Percentiles rank a stretch among this genome's conserved stretches.
Evolutionary conservation across 2,888 invertebrate genomes (phyloP).

Genomic region (Zygaena filipendulae): DNA sequence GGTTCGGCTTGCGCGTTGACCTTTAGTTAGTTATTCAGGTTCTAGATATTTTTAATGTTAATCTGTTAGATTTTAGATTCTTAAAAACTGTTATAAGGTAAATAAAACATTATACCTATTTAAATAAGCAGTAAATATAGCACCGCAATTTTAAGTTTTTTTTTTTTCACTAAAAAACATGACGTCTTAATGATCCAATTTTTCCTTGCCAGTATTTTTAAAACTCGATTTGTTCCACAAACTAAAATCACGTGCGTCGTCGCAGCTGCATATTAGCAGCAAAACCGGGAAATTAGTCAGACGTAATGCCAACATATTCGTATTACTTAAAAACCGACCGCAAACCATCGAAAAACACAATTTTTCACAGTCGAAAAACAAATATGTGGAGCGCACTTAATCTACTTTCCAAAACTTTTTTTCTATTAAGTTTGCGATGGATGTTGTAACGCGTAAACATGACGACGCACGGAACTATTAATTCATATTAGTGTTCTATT

Average conservation of each 20-base stretch:
- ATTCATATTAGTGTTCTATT: constrained; percentile 54
- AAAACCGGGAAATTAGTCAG: constrained; percentile 39
- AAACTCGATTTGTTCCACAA: constrained; percentile 34
- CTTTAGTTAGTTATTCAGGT: too few species aligned
- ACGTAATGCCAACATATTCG: constrained; percentile 56
- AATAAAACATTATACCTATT: too few species aligned
- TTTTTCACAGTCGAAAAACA: constrained; percentile 62
- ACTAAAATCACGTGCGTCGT: constrained; percentile 43
- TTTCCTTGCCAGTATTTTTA: too few species aligned
- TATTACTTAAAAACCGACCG: constrained; percentile 56
- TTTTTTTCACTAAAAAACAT: too few species aligned
- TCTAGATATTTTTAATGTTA: too few species aligned
- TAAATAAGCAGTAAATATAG: too few species aligned
- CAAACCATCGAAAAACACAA: constrained; percentile 52
- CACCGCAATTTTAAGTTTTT: too few species aligned
- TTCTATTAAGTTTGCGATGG: constrained; percentile 13
- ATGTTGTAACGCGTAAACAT: constrained; percentile 22
- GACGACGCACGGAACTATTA: constrained; percentile 36
- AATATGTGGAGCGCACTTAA: constrained; percentile 46
- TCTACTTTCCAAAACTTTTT: constrained; percentile 30
- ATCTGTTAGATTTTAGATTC: too few species aligned
- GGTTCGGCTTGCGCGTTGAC: too few species aligned
- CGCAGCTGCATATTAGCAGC: constrained; percentile 37
- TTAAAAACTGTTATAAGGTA: too few species aligned
- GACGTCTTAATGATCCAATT: too few species aligned